These are phyloP conservation scores for Muscicapa comitata DNA, from an alignment of 2,797 vertebrate genomes.

Conservation along the genomic window DNA sequence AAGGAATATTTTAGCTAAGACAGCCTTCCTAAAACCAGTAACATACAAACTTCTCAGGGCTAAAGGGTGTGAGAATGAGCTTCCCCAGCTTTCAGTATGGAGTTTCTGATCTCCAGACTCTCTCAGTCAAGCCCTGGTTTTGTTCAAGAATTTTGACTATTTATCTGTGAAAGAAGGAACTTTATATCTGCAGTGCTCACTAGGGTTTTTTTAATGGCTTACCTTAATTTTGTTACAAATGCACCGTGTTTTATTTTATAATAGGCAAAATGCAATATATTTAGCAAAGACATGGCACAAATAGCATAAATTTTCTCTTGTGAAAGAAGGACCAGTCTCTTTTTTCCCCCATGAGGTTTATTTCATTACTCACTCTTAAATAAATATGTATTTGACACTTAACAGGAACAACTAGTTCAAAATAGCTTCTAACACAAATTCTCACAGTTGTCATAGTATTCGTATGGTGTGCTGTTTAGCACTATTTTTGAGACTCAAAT, in stretches of 20 bases:
- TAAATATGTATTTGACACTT: background rate
- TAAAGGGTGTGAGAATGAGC: background rate
- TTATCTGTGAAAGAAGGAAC: background rate
- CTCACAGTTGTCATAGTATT: background rate
- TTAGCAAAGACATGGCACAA: background rate
- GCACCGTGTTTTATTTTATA: background rate
- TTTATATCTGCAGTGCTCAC: background rate
- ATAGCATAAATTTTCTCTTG: background rate
- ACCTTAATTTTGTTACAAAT: background rate
- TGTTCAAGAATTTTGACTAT: background rate
- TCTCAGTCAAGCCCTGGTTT: background rate
- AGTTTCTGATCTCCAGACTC: background rate
- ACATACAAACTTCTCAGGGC: rapidly evolving
- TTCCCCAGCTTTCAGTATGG: rapidly evolving
- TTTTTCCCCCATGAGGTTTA: slow-evolving; percentile 2
- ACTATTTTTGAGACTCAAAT: background rate
- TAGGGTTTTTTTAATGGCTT: background rate
- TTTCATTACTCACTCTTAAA: background rate
- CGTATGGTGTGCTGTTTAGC: background rate
- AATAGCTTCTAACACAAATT: background rate
- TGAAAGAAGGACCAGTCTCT: background rate
- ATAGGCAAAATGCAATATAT: background rate
- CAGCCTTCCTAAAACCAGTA: background rate
- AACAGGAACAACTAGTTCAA: background rate
- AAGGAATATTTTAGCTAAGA: background rate